Conservation (phyloP, 1,140 invertebrate genomes). For the Gonioctena quinquepunctata region DNA sequence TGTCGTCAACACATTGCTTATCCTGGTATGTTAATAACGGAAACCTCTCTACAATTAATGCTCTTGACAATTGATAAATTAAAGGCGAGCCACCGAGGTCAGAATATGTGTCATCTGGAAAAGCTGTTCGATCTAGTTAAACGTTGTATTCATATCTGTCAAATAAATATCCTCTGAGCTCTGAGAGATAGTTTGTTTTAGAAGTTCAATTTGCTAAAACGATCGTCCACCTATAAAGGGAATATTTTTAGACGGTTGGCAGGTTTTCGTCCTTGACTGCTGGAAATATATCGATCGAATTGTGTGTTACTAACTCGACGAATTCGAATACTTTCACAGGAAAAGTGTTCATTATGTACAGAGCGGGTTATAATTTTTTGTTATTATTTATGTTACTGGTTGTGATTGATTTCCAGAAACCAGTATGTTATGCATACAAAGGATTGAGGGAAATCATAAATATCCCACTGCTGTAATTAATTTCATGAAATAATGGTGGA, state of each 20-base stretch:
- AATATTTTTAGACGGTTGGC: conserved; percentile 1
- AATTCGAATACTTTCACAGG: too few relatives aligned
- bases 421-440: too few relatives aligned
- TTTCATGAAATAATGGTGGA: too few relatives aligned
- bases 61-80: conserved; percentile 2
- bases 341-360: too few relatives aligned
- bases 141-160: background rate
- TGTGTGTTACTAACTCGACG: background rate
- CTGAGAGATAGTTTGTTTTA: background rate
- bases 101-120: background rate
- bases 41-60: conserved; percentile 1
- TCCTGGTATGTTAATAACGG: background rate
- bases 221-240: background rate
- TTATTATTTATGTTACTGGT: too few relatives aligned
- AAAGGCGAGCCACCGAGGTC: background rate
- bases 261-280: background rate
- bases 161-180: background rate
- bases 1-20: conserved; percentile 10
- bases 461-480: too few relatives aligned
- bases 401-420: too few relatives aligned
- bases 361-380: too few relatives aligned
- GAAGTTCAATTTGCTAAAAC: background rate
- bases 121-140: background rate
- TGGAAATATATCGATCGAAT: too few relatives aligned
- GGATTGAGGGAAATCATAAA: too few relatives aligned